Percentiles rank a stretch among this genome's conserved stretches.
Evolutionary conservation across 2,797 vertebrate species (phyloP).

Genomic region (Rachycentron canadum): DNA sequence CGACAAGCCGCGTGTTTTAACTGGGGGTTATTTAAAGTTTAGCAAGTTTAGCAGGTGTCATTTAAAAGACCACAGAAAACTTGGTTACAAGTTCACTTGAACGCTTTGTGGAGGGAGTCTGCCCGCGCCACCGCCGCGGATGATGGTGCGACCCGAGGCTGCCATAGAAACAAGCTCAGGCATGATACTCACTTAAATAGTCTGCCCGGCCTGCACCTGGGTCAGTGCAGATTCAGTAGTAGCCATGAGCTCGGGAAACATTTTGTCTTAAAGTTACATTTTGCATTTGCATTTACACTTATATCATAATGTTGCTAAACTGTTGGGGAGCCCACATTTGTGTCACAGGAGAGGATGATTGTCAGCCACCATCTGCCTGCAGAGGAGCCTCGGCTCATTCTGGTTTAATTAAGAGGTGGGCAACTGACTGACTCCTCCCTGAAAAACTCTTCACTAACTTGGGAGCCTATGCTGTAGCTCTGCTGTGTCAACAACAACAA

Average conservation of each 20-base stretch:
- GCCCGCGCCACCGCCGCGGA: constrained; percentile 30
- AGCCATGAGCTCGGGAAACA: constrained; percentile 61
- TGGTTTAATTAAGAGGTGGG: constrained; percentile 50
- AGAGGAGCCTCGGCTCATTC: constrained; percentile 52
- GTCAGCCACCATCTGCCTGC: constrained; percentile 54
- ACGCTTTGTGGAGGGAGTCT: constrained; percentile 23
- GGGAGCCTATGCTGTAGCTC: neutral
- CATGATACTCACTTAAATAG: no score
- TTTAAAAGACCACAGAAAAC: constrained; percentile 49
- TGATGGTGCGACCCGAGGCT: constrained; percentile 57
- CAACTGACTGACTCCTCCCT: constrained; percentile 49
- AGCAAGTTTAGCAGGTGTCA: constrained; percentile 24
- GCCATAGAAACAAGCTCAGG: constrained; percentile 73
- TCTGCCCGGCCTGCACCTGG: constrained; percentile 35
- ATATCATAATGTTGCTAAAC: neutral
- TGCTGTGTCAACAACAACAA: neutral
- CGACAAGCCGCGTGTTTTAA: neutral
- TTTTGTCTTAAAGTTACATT: constrained; percentile 37
- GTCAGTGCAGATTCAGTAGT: constrained; percentile 46
- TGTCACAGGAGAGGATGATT: constrained; percentile 23
- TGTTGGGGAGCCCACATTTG: constrained; percentile 32
- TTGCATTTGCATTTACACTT: neutral
- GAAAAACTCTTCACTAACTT: constrained; percentile 50
- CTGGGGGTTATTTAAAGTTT: constrained; percentile 17
- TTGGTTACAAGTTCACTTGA: constrained; percentile 71